phyloP scores from a whole-genome alignment of 2,888 invertebrate genomes.

The Mimas tiliae region DNA sequence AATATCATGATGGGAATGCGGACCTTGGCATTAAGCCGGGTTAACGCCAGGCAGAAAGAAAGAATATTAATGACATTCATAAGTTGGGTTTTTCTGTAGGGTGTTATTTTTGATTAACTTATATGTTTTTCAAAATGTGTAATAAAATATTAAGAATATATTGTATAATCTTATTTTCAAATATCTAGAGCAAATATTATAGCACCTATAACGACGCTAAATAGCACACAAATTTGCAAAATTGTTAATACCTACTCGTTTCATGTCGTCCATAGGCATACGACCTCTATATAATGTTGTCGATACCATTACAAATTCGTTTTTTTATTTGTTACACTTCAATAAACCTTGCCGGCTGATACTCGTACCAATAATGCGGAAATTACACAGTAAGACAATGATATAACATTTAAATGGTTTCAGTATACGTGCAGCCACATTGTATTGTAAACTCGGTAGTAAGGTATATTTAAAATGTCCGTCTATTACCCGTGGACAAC shows the following conservation, averaged over 20 bases:
- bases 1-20: no score
- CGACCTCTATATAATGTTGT: background rate
- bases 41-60: no score
- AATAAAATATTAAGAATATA: no score
- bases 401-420: constrained; percentile 23
- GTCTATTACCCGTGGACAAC: background rate
- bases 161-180: no score
- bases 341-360: constrained; percentile 18
- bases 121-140: no score
- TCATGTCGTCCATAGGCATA: background rate
- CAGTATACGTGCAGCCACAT: background rate
- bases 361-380: constrained; percentile 24
- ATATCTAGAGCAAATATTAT: no score
- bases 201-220: no score
- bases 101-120: no score
- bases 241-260: background rate
- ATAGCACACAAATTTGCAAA: background rate
- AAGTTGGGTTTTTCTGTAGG: no score
- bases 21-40: no score
- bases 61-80: no score
- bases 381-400: constrained; percentile 21
- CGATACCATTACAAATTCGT: background rate
- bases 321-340: constrained; percentile 15
- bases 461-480: background rate
- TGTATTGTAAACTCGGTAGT: constrained; percentile 6